Base-by-base conservation (phyloP, 1,140 invertebrate genomes). In the Pseudomyrmex gracilis region DNA sequence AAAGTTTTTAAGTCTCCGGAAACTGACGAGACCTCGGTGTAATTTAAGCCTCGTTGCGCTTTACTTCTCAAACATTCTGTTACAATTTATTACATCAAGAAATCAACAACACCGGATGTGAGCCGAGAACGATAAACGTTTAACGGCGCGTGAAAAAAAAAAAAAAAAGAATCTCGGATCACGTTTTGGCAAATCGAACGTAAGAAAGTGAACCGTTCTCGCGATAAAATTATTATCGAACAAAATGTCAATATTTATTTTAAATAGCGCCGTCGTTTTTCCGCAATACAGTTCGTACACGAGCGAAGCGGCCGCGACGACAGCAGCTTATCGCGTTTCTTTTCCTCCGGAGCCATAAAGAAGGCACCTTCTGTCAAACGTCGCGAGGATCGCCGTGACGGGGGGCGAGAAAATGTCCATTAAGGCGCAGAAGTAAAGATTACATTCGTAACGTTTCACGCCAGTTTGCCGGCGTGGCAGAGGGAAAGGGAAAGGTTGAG, bases 1-100 rank as follows among this genome's bases (percentile, higher is more conserved):
- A 90, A 93, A 92, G 91, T 93, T 92, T 90, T 91, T 89, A 92
- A 92, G 90, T 90, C 90, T 85, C 84, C 47, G 55, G 71, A 86
- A 84, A 84, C 73, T 89, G 87, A 84, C 90, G 86, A 82, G 80
- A 85, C 76, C 85, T 84, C 73, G 63, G 64, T 86, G 68, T 89
- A 91, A 92, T 87, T 85, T 88, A 88, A 89, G 85, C 87, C 87
- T 82, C 68, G 88, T 73, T 70, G 76, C 57, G 60, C 24, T 51
- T 13, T 70, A 70, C 47, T 68, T 78, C 66, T 82, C 43, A 61
- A 86, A 88, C 84, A 87, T 84, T 61, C 64, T 83, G 76, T 84
- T 86, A 76, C 60, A 64, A 63, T 60, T 80, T 58, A 24, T 82
- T 85, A 74, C 49, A 68, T 60, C 55, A 24, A 58, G 24, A 73